phyloP scores from a whole-genome alignment of 2,888 invertebrate species.

The Argyresthia albistria region DNA sequence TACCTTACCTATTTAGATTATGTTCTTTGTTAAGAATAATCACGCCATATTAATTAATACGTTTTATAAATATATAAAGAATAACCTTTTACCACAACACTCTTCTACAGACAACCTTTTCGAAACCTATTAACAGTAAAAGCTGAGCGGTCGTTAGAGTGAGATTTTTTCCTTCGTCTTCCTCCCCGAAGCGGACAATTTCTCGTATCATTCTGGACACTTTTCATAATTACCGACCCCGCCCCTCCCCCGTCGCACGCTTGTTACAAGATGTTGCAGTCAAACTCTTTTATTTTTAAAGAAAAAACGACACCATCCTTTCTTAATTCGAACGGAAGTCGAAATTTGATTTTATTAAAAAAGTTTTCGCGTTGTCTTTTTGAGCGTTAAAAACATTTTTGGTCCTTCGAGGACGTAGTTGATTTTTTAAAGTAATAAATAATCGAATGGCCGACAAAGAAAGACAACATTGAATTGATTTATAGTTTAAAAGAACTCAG shows the following conservation, averaged over 20 bases:
- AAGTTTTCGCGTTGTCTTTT: background rate
- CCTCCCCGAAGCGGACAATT: background rate
- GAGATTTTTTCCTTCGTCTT: slow-evolving; percentile 35
- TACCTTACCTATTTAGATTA: no score
- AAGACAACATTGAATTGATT: slow-evolving; percentile 48
- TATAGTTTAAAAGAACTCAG: slow-evolving; percentile 28
- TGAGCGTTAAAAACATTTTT: background rate
- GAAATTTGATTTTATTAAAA: background rate
- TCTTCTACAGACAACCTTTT: background rate
- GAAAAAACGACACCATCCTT: no score
- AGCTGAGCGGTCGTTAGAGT: slow-evolving; percentile 60
- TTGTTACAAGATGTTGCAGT: slow-evolving; percentile 62
- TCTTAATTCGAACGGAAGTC: background rate
- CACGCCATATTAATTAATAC: no score
- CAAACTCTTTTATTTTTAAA: background rate
- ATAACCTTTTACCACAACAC: no score
- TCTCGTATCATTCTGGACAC: slow-evolving; percentile 35
- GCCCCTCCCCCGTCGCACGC: slow-evolving; percentile 22
- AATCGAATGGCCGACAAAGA: slow-evolving; percentile 17
- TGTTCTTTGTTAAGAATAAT: no score
- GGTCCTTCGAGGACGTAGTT: background rate
- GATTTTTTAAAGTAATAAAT: no score
- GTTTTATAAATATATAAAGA: no score
- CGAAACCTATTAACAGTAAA: slow-evolving; percentile 64
- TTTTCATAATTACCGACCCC: slow-evolving; percentile 65